Evolutionary conservation across 92 coral and sea anemone species (phyloP).

Genomic region (Meandrina meandrites): DNA sequence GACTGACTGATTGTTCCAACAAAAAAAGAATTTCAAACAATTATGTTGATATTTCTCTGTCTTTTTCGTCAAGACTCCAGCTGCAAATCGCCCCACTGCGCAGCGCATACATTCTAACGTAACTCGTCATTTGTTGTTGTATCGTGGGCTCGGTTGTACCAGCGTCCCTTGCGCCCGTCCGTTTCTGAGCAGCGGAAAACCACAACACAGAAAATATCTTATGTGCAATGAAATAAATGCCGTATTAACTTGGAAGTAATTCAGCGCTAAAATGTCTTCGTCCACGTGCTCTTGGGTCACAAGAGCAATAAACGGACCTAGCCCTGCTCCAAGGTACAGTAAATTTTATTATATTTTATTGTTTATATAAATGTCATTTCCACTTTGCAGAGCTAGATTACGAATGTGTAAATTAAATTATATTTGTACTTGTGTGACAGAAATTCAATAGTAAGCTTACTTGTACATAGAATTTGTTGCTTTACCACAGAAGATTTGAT

Average conservation of each 20-base stretch:
- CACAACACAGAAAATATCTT: neutral
- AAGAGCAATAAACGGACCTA: conserved; percentile 69
- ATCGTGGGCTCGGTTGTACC: conserved; percentile 18
- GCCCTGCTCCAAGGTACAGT: conserved; percentile 79
- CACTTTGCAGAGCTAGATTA: too few species aligned
- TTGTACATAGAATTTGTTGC: neutral
- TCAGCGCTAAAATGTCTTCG: conserved; percentile 21
- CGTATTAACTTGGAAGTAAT: neutral
- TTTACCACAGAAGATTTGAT: neutral
- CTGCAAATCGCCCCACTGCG: conserved; percentile 21
- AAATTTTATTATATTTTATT: neutral
- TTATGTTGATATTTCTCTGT: conserved; percentile 11
- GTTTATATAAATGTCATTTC: too few species aligned
- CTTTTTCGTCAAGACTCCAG: neutral
- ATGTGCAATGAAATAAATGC: neutral
- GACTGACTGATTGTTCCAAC: neutral
- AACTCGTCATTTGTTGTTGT: neutral
- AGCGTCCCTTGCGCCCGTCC: conserved; percentile 19
- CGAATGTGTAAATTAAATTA: too few species aligned
- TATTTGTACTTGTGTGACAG: neutral
- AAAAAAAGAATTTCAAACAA: neutral
- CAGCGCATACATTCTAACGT: neutral
- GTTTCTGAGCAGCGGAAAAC: conserved; percentile 27
- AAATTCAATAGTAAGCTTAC: too few species aligned
- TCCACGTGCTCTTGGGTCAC: conserved; percentile 70